Percentiles rank a stretch among this genome's conserved stretches.
These are phyloP conservation scores for Eucera pruinosa DNA, from an alignment of 2,888 invertebrate species.

Conservation along the genomic window DNA sequence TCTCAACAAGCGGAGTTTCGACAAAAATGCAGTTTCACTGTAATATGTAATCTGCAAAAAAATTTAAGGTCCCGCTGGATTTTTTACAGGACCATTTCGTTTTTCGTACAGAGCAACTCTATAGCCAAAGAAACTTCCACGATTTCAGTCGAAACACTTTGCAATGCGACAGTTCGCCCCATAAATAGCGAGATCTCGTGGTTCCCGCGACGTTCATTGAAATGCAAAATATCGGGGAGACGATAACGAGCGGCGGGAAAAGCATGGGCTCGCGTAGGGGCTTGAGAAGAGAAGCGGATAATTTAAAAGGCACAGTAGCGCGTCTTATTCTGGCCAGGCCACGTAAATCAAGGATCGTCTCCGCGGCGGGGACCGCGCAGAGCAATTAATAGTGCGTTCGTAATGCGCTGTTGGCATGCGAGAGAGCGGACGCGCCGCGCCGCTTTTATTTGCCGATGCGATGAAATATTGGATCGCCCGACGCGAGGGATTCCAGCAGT, in stretches of 20 bases:
- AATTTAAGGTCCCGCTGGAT: too few relatives aligned
- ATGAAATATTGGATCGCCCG: constrained; percentile 65
- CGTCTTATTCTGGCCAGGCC: constrained; percentile 37
- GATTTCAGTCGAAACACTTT: background rate
- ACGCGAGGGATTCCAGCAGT: constrained; percentile 48
- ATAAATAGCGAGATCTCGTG: constrained; percentile 30
- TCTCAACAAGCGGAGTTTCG: too few relatives aligned
- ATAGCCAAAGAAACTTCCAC: background rate
- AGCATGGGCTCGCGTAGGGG: constrained; percentile 4
- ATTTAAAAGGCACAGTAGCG: constrained; percentile 55
- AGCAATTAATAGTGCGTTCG: constrained; percentile 80
- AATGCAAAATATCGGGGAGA: constrained; percentile 48
- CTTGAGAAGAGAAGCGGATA: constrained; percentile 31
- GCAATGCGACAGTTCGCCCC: background rate
- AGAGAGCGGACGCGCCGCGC: constrained; percentile 70
- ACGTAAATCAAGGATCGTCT: constrained; percentile 63
- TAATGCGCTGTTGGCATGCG: constrained; percentile 80
- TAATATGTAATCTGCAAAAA: too few relatives aligned
- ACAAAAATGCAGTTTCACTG: too few relatives aligned
- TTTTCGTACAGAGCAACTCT: too few relatives aligned
- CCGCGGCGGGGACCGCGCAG: constrained; percentile 70
- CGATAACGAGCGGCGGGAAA: constrained; percentile 43
- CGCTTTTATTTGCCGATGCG: constrained; percentile 72
- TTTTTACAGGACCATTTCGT: too few relatives aligned
- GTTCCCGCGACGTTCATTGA: constrained; percentile 41